phyloP scores from a whole-genome alignment of 2,113 vertebrate species.

The Cyanocitta stelleri region DNA sequence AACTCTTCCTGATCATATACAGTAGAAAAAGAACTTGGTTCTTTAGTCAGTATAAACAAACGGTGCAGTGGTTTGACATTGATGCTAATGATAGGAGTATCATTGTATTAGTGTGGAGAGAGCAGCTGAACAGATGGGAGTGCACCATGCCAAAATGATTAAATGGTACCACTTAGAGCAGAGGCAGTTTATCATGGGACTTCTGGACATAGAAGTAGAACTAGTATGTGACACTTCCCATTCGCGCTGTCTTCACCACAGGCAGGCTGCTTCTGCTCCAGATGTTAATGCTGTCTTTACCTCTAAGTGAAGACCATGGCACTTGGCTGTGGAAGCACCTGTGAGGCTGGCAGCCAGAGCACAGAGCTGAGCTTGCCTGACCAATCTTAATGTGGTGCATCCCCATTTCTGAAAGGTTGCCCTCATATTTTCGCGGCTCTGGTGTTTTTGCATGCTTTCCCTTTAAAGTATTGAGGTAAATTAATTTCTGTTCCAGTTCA shows the following conservation, averaged over 20 bases:
- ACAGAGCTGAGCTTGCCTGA: background rate
- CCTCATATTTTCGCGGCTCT: background rate
- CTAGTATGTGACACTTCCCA: background rate
- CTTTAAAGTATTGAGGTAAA: background rate
- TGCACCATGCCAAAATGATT: background rate
- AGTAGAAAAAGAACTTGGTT: background rate
- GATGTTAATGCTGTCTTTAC: background rate
- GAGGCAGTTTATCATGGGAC: background rate
- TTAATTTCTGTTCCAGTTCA: background rate
- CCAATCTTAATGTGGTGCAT: accelerated
- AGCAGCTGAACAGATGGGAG: background rate
- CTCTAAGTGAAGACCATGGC: background rate
- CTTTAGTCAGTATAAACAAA: background rate
- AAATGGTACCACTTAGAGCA: background rate
- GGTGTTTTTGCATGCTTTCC: background rate
- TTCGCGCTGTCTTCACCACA: background rate
- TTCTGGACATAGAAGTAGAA: background rate
- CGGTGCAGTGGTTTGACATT: background rate
- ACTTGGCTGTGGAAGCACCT: background rate
- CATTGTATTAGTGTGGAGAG: background rate
- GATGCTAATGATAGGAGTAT: background rate
- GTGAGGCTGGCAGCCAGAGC: background rate
- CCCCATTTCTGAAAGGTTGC: background rate
- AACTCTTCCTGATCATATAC: background rate
- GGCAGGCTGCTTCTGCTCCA: background rate